A percentile compares a stretch with the other conserved stretches of the same genome.
Conservation (phyloP, 2,888 invertebrate species). For the Leptinotarsa rubiginosa region DNA sequence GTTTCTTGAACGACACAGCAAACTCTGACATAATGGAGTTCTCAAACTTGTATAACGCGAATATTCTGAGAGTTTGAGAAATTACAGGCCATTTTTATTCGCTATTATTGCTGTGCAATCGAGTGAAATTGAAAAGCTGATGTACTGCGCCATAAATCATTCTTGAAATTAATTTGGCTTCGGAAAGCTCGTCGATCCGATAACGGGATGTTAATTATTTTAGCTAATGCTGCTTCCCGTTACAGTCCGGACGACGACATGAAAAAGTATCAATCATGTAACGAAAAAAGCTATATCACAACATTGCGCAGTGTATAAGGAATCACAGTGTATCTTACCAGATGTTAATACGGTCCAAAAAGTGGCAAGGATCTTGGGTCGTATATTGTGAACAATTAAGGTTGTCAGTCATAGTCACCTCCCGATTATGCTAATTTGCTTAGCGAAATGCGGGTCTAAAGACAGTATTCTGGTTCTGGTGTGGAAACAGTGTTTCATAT, state of each 20-base stretch:
- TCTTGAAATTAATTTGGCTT: conserved; percentile 23
- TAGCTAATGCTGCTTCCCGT: not conserved
- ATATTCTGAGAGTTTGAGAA: not conserved
- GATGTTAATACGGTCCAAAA: no score
- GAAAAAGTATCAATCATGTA: not conserved
- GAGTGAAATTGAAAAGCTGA: conserved; percentile 11
- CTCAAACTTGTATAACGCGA: not conserved
- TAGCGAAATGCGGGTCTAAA: no score
- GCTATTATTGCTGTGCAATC: conserved; percentile 17
- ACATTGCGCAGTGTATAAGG: no score
- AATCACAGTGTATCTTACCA: no score
- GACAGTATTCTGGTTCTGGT: no score
- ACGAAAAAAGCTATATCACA: no score
- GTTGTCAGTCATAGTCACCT: no score
- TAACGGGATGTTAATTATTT: conserved; percentile 18
- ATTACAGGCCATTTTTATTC: conserved; percentile 3
- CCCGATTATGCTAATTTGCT: no score
- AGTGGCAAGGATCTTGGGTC: no score
- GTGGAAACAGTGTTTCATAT: no score
- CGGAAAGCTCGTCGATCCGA: conserved; percentile 13
- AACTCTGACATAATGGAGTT: not conserved
- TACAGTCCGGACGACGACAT: not conserved
- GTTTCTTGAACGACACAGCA: not conserved
- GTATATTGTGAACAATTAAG: no score
- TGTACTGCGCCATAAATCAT: conserved; percentile 12